Conservation (phyloP, 1,140 invertebrate species). For the Colletes latitarsis region DNA sequence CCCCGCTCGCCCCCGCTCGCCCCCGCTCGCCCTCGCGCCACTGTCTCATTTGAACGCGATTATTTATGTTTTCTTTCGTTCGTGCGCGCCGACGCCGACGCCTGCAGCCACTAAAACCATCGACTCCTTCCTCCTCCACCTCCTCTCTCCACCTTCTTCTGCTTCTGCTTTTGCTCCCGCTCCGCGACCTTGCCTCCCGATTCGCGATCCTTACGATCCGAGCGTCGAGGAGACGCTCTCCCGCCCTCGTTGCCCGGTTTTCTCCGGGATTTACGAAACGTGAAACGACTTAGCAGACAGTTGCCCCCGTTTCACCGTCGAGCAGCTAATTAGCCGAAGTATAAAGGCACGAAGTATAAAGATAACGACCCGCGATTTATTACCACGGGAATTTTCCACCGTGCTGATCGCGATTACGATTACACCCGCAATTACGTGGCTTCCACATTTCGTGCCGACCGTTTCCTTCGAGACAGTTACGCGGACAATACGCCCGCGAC, state of each 20-base stretch:
- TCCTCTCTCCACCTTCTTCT: slow-evolving; percentile 20
- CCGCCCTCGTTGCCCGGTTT: background rate
- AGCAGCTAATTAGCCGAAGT: slow-evolving; percentile 23
- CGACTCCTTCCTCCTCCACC: slow-evolving; percentile 67
- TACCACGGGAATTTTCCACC: slow-evolving; percentile 6
- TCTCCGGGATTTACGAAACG: slow-evolving; percentile 24
- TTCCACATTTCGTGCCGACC: no score
- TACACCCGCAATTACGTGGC: background rate
- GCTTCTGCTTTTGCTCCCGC: slow-evolving; percentile 17
- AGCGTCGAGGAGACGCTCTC: background rate
- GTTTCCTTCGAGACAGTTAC: background rate
- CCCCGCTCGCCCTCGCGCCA: slow-evolving; percentile 47
- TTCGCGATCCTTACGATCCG: background rate
- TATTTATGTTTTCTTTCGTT: slow-evolving; percentile 82
- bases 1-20: background rate
- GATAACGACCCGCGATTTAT: slow-evolving; percentile 30
- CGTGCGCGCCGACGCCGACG: slow-evolving; percentile 64
- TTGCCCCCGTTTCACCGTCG: slow-evolving; percentile 23
- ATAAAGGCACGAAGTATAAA: background rate
- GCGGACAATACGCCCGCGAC: no score
- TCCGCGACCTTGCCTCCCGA: background rate
- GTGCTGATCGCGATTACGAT: slow-evolving; percentile 28
- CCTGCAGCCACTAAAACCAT: slow-evolving; percentile 79
- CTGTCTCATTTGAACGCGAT: slow-evolving; percentile 82
- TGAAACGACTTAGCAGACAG: slow-evolving; percentile 29